Percentiles rank a stretch among this genome's conserved stretches.
phyloP scores from a whole-genome alignment of 2,113 vertebrate species.

The Scomber colias region DNA sequence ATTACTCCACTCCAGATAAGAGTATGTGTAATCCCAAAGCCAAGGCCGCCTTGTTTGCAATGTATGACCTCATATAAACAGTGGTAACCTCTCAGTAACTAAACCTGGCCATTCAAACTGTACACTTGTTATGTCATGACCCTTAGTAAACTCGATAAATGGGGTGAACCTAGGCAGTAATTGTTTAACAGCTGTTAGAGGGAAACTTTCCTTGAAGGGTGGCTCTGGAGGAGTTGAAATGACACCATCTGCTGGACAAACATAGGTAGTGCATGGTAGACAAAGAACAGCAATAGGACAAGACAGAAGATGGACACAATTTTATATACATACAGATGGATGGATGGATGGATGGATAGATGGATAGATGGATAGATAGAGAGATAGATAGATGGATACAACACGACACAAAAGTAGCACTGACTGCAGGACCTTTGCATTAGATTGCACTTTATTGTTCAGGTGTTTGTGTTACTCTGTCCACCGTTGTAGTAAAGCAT shows the following conservation, averaged over 20 bases:
- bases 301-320: not conserved
- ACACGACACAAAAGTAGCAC: no score
- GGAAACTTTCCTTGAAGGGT: not conserved
- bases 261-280: slow-evolving; percentile 17
- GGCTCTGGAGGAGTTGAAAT: not conserved
- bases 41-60: slow-evolving; percentile 16
- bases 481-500: no score
- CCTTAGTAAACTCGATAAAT: slow-evolving; percentile 38
- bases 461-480: no score
- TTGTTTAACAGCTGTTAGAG: slow-evolving; percentile 22
- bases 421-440: no score
- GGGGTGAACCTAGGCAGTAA: not conserved
- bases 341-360: no score
- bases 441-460: no score
- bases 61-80: slow-evolving; percentile 28
- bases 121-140: not conserved
- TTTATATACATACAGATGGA: not conserved
- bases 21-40: not conserved
- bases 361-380: no score
- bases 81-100: slow-evolving; percentile 16
- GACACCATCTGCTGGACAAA: slow-evolving; percentile 51
- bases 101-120: not conserved
- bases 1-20: slow-evolving; percentile 35
- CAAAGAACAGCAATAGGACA: not conserved
- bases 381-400: no score